These are phyloP conservation scores for Chiroxiphia lanceolata DNA, from an alignment of 2,797 vertebrate genomes.

Conservation along the genomic window DNA sequence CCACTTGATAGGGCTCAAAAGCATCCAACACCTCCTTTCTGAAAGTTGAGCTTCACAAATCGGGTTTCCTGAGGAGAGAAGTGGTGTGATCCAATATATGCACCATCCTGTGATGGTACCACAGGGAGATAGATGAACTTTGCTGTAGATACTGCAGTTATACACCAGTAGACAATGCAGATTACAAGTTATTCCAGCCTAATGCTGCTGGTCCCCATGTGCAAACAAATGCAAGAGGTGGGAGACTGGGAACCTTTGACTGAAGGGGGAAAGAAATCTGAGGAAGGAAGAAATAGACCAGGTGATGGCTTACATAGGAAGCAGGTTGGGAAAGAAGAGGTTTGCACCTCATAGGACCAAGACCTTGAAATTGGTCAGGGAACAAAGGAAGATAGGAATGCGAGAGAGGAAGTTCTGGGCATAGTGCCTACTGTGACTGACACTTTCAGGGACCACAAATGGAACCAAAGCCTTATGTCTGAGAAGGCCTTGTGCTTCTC, in stretches of 20 bases:
- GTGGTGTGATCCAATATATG: neutral
- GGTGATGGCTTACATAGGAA: neutral
- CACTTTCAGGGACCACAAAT: neutral
- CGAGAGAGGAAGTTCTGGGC: neutral
- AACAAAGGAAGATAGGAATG: neutral
- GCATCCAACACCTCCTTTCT: neutral
- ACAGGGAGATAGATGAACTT: neutral
- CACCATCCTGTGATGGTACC: neutral
- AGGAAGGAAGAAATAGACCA: neutral
- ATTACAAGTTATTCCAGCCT: neutral
- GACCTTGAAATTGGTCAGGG: neutral
- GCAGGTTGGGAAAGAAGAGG: neutral
- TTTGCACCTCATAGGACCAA: neutral
- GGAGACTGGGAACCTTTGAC: neutral
- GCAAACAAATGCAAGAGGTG: neutral
- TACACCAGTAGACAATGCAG: neutral
- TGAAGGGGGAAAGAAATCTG: neutral
- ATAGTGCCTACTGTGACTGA: neutral
- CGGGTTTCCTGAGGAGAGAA: neutral
- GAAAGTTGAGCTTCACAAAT: neutral
- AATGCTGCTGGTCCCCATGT: neutral
- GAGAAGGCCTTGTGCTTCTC: neutral
- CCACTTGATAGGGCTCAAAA: neutral
- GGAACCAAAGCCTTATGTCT: neutral
- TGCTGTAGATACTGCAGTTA: neutral